Base-by-base conservation (phyloP, 2,888 invertebrate genomes). In the Tetheella fluctuosa region DNA sequence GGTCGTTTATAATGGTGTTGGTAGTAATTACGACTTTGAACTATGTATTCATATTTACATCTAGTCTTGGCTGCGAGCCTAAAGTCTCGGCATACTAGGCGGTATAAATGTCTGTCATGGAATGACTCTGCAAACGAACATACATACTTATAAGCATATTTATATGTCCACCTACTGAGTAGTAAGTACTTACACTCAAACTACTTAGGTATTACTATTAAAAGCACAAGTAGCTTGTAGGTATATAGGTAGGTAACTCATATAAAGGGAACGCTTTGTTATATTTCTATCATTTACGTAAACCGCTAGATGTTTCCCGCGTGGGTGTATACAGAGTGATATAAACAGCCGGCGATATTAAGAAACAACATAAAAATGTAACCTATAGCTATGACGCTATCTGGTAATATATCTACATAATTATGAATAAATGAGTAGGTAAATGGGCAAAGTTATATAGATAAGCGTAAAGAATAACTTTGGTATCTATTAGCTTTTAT, bases 21-120 rank as follows among this genome's bases (percentile, higher is more conserved):
- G 30, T 23, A 30, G 20, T 58, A 62, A 62, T 72, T 67, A 65
- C 68, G 64, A 72, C 64, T 73, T 71, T 59, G 59, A 58, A 64
- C 64, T 69, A 75, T 75, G 68, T 61, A 70, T 69, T 73, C 71
- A 73, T 72, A 72, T 73, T 55, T 55, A 55, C 55, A 55, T 37
- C 34, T 71, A 71, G 70, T 74, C 65, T 81, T 81, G 81, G 81
- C 82, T 76, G 13, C 42, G 56, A 57, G 76, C 79, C 81, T 68
- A 79, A 66, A 76, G 73, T 74, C 65, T 71, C 48, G 17, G 71
- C 67, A 73, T 80, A 76, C 78, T 77, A 68, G 68, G 70, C 10
- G 62, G 60, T 68, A 34, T 55, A 34, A 55, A 55, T 55, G 55
- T 55, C 34, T 55, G 55, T 55, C 55, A 55, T 68, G 64, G 64